A percentile compares a stretch with the other conserved stretches of the same genome.
These are phyloP conservation scores for Enteromius afrohamiltoni DNA, from an alignment of 2,797 vertebrate genomes.

Conservation along the genomic window DNA sequence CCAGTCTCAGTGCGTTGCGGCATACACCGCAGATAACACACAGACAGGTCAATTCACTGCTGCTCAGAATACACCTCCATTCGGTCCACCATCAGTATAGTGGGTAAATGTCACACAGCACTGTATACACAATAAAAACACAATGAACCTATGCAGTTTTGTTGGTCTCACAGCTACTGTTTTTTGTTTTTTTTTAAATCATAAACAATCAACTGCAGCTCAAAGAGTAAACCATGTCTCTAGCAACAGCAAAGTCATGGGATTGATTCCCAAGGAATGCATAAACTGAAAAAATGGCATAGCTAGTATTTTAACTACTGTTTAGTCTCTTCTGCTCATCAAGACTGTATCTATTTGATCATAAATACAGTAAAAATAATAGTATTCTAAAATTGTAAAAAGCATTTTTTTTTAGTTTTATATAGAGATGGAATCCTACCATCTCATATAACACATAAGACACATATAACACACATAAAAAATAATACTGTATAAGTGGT, in stretches of 20 bases:
- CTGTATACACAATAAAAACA: background rate
- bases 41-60: constrained; percentile 38
- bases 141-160: background rate
- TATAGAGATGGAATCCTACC: background rate
- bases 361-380: background rate
- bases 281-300: background rate
- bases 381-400: background rate
- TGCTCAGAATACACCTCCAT: constrained; percentile 15
- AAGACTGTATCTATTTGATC: background rate
- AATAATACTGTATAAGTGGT: no score
- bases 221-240: background rate
- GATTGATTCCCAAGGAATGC: background rate
- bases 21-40: constrained; percentile 39
- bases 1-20: constrained; percentile 1
- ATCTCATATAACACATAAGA: no score
- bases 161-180: background rate
- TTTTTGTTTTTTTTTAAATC: background rate
- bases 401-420: background rate
- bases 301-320: background rate
- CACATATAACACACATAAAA: background rate
- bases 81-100: background rate
- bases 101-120: background rate
- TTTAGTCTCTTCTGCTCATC: background rate
- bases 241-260: background rate
- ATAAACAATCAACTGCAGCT: background rate